Evolutionary conservation across 2,888 invertebrate species (phyloP), one percentile per base, ranked within the genome.

Genomic region (Andricus quercusramuli): DNA sequence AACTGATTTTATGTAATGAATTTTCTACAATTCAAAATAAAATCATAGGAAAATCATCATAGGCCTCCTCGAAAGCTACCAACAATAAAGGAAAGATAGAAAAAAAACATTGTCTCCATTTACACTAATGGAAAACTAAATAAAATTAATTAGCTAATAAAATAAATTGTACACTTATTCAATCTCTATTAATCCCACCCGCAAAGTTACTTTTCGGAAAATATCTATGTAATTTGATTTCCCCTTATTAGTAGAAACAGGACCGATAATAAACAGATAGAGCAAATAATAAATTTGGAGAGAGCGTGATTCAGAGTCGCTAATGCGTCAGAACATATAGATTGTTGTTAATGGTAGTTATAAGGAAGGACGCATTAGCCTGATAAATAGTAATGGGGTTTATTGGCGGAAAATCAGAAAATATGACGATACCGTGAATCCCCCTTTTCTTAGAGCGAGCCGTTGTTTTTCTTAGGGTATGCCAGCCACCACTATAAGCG

Each of bases 351-450:
- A 92, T 90, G 91, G 91, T 87, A 89, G 91, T 91, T 90, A 90
- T 91, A 90, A 90, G 91, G 88, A 90, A 88, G 91, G 88, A 90
- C 88, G 89, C 92, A 92, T 92, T 92, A 92, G 91, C 86, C 91
- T 92, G 92, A 92, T 93, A 92, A 93, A 92, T 92, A 93, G 92
- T 92, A 91, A 93, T 92, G 91, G 91, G 87, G 90, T 91, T 92
- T 92, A 93, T 92, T 92, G 92, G 92, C 90, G 91, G 89, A 92
- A 92, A 92, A 93, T 93, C 92, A 93, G 91, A 88, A 93, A 91
- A 92, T 92, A 93, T 90, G 91, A 92, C 89, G 83, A 82, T 80
- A 83, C 83, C 22, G 79, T 82, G 83, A 82, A 86, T 86, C 82
- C 86, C 84, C 84, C 85, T 82, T 79, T 83, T 84, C 82, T 82